Conservation (phyloP, 2,888 invertebrate species). For the Hyposoter dolosus region DNA sequence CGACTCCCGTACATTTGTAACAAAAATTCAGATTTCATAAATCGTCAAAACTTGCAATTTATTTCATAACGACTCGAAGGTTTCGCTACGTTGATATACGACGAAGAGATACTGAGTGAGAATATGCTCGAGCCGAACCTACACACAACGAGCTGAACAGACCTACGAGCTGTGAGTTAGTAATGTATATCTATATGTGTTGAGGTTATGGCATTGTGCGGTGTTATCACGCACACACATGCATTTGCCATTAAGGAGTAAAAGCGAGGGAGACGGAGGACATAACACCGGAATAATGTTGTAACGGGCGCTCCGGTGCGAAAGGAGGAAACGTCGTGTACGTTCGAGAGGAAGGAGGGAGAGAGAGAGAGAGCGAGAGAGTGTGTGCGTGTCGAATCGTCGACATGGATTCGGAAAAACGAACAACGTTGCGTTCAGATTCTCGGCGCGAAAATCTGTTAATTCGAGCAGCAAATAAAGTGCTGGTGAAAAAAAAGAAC, state of each 20-base stretch:
- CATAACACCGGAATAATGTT: conserved; percentile 16
- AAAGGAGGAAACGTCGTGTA: conserved; percentile 15
- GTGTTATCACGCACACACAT: conserved; percentile 46
- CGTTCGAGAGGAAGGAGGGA: conserved; percentile 27
- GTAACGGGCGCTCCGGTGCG: conserved; percentile 19
- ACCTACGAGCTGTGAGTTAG: not conserved
- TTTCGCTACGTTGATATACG: not conserved
- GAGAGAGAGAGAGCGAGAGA: conserved; percentile 35
- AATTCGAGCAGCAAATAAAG: not conserved
- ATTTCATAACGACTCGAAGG: not conserved
- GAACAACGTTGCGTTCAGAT: not conserved
- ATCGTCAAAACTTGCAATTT: not conserved
- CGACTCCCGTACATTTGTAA: no score
- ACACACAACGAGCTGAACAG: no score
- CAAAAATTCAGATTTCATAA: no score
- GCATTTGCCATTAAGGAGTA: not conserved
- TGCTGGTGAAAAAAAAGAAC: not conserved
- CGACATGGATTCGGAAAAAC: not conserved
- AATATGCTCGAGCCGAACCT: not conserved
- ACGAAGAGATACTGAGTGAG: not conserved
- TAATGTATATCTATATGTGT: conserved; percentile 3
- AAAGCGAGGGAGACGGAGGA: not conserved
- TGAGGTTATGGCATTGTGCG: conserved; percentile 43
- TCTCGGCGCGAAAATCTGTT: not conserved
- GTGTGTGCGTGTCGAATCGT: conserved; percentile 6